phyloP scores from a whole-genome alignment of 2,888 invertebrate species.

The Tholera decimalis region DNA sequence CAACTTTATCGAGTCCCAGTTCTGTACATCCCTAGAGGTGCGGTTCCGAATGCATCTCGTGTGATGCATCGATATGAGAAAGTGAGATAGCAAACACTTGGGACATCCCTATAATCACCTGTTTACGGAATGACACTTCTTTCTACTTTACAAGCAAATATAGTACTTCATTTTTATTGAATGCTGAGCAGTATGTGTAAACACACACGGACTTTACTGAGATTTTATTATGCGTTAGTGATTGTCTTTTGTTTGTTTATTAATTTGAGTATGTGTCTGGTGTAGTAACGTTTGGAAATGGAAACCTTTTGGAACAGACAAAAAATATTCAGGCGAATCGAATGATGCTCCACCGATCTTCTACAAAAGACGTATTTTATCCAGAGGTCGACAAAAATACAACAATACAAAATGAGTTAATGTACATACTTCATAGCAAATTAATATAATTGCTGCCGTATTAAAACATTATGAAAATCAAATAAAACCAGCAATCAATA shows the following conservation, averaged over 20 bases:
- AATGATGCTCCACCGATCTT: background rate
- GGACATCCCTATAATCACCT: conserved; percentile 82
- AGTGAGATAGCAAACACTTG: conserved; percentile 76
- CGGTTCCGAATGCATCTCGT: conserved; percentile 81
- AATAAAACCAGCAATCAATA: conserved; percentile 34
- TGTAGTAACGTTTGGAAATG: background rate
- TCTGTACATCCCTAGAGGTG: conserved; percentile 58
- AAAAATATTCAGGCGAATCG: background rate
- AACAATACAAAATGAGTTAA: background rate
- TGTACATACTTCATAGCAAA: background rate
- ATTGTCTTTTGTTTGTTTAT: conserved; percentile 57
- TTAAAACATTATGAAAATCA: conserved; percentile 9
- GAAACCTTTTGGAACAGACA: background rate
- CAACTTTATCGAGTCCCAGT: conserved; percentile 62
- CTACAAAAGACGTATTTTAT: background rate
- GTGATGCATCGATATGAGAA: conserved; percentile 85
- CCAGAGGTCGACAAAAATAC: background rate
- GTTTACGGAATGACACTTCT: conserved; percentile 70
- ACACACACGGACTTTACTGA: conserved; percentile 51
- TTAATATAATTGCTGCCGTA: background rate
- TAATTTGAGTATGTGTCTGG: conserved; percentile 38
- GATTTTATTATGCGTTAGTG: conserved; percentile 55
- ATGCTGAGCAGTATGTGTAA: conserved; percentile 54
- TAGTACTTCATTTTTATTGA: conserved; percentile 59
- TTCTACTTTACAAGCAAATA: conserved; percentile 60